Conservation (phyloP, 2,888 invertebrate species). For the Panzeria rudis region DNA sequence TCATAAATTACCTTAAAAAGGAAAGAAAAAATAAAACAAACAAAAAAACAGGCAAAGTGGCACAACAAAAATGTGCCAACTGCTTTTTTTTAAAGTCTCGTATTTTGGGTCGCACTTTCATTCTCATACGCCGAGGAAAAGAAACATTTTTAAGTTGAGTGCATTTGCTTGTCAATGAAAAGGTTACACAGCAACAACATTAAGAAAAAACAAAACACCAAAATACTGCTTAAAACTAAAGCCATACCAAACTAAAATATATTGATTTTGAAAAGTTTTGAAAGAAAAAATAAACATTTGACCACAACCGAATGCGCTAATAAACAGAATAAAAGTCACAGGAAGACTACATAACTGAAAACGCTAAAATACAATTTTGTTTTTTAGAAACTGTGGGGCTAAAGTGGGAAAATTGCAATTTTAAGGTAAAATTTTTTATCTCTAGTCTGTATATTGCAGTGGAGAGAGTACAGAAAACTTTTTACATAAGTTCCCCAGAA, state of each 20-base stretch:
- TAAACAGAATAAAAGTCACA: conserved; percentile 21
- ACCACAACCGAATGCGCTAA: conserved; percentile 64
- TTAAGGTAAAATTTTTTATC: too few species aligned
- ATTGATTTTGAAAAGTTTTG: conserved; percentile 55
- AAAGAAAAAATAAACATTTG: conserved; percentile 43
- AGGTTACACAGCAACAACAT: conserved; percentile 75
- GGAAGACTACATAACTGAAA: conserved; percentile 26
- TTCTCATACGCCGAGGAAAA: conserved; percentile 40
- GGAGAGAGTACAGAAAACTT: too few species aligned
- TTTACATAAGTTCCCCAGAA: too few species aligned
- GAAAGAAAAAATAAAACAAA: conserved; percentile 74
- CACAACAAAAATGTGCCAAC: conserved; percentile 60
- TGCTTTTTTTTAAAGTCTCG: conserved; percentile 47
- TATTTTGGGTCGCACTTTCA: conserved; percentile 51
- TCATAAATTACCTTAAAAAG: conserved; percentile 79
- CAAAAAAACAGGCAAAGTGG: conserved; percentile 50
- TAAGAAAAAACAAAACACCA: conserved; percentile 61
- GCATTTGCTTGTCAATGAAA: conserved; percentile 84
- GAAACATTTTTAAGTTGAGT: conserved; percentile 82
- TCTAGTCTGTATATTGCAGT: too few species aligned
- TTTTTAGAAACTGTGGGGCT: neutral
- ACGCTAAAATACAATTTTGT: neutral
- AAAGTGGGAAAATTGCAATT: too few species aligned
- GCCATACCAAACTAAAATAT: conserved; percentile 47
- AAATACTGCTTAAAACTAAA: conserved; percentile 65